phyloP scores from a whole-genome alignment of 2,888 invertebrate species.

The Leptinotarsa rubiginosa region DNA sequence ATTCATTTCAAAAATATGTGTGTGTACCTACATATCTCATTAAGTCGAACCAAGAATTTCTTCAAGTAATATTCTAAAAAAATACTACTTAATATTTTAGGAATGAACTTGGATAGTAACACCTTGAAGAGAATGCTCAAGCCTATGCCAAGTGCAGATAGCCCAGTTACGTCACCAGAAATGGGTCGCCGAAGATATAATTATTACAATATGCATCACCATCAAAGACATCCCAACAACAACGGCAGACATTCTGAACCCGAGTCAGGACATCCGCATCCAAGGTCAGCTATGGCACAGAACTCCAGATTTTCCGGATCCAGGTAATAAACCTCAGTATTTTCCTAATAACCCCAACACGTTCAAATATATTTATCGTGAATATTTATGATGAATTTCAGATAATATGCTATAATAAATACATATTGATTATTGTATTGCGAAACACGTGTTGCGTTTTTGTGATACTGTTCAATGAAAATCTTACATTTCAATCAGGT shows the following conservation, averaged over 20 bases:
- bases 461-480: too few relatives aligned
- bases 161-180: slow-evolving; percentile 91
- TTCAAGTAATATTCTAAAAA: not conserved
- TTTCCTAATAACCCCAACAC: not conserved
- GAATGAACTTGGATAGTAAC: slow-evolving; percentile 76
- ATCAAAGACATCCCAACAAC: slow-evolving; percentile 73
- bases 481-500: too few relatives aligned
- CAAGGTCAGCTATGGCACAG: slow-evolving; percentile 73
- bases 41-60: too few relatives aligned
- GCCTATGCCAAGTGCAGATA: slow-evolving; percentile 91
- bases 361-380: too few relatives aligned
- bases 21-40: too few relatives aligned
- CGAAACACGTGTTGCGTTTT: too few relatives aligned
- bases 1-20: too few relatives aligned
- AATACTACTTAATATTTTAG: not conserved
- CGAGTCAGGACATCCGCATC: slow-evolving; percentile 68
- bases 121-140: slow-evolving; percentile 94
- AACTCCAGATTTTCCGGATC: slow-evolving; percentile 75
- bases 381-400: too few relatives aligned
- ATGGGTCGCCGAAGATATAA: slow-evolving; percentile 86
- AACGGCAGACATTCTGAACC: slow-evolving; percentile 67
- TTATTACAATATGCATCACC: slow-evolving; percentile 75
- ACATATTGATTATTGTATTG: too few relatives aligned
- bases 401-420: too few relatives aligned
- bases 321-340: slow-evolving; percentile 65